phyloP scores from a whole-genome alignment of 2,797 vertebrate genomes.

The Semotilus atromaculatus region DNA sequence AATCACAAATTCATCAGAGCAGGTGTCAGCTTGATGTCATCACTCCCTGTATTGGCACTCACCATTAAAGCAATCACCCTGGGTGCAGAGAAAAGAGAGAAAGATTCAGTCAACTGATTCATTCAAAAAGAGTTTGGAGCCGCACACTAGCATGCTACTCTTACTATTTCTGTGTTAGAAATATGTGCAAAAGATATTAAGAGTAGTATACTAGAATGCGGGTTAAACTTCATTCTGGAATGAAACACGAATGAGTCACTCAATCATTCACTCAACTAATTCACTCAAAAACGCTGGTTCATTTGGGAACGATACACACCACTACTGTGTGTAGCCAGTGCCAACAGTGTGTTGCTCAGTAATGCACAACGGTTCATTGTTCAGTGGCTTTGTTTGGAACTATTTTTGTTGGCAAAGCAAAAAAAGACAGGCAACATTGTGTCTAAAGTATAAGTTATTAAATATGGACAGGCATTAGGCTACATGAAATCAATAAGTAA shows the following conservation, averaged over 20 bases:
- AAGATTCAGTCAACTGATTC: neutral
- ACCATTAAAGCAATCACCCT: conserved; percentile 1
- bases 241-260: no score
- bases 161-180: neutral
- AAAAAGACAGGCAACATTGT: neutral
- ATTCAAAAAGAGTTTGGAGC: neutral
- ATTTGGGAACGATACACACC: neutral
- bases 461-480: neutral
- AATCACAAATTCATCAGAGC: neutral
- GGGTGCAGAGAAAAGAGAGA: conserved; percentile 2
- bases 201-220: no score
- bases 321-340: neutral
- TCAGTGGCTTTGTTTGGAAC: neutral
- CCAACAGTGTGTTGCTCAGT: neutral
- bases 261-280: no score
- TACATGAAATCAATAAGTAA: neutral
- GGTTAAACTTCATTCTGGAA: neutral
- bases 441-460: neutral
- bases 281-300: neutral
- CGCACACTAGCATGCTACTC: neutral
- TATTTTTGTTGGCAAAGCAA: neutral
- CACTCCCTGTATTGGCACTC: neutral
- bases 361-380: neutral
- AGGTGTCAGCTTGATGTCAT: conserved; percentile 34
- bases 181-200: no score